Base-by-base conservation (phyloP, 2,888 invertebrate species). In the Eupithecia pulchellata region DNA sequence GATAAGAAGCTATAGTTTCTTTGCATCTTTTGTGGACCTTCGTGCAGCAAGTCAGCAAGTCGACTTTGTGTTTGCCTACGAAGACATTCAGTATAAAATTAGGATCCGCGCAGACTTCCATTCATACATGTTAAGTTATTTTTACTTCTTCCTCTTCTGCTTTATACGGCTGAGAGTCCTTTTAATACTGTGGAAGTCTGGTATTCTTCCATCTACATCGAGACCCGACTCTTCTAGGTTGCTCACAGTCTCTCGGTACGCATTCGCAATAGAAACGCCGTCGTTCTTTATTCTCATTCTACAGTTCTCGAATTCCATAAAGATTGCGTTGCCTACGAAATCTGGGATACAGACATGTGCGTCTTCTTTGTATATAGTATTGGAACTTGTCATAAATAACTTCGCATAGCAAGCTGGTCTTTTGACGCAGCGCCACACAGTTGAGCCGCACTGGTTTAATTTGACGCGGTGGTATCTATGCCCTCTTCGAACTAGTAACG, bases 121-220 rank as follows among this genome's bases (percentile, higher is more conserved):
- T 25, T 25, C 13, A 27, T 13, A 55, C 25, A 5, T 1, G 1
- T 25, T 27, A 27, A 25, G 17, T 4, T 81, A 47, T 80, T 1
- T 68, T 63, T 58, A 73, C 72, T 25, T 72, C 20, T 9, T 82
- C n/a, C 79, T 79, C 13, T 60, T 66, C 30, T 39, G 58, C 2
- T 14, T 66, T 17, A 60, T 32, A 42, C 57, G 34, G 14, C 64
- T 64, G 13, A 71, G 66, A 6, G 30, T 66, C 9, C 5, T 27
- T 63, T 67, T 32, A 60, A 71, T 60, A 57, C 25, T 58, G n/a
- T 27, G 30, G 36, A 71, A 71, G 13, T 64, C 66, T n/a, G 66
- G 71, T 47, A 71, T 36, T 36, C 36, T 25, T 29, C n/a, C 11
- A 39, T 64, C 34, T n/a, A 47, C 17, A 9, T 47, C 42, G 42